A percentile compares a stretch with the other conserved stretches of the same genome.
Evolutionary conservation across 2,113 vertebrate species (phyloP).

Genomic region (Corydoras maculifer): DNA sequence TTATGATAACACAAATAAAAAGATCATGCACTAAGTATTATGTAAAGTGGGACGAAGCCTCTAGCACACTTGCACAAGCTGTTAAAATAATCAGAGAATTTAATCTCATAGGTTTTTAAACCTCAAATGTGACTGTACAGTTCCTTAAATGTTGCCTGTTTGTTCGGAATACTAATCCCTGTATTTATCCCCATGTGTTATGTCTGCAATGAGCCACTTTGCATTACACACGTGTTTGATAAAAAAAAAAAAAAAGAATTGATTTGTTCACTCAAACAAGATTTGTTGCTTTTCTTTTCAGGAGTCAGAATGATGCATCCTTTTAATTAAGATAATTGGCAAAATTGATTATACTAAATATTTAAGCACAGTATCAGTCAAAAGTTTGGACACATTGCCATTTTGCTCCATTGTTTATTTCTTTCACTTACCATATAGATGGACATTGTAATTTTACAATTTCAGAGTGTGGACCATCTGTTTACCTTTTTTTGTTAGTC

Average conservation of each 20-base stretch:
- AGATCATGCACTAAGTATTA: constrained; percentile 15
- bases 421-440: too few species aligned
- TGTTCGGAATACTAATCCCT: constrained; percentile 68
- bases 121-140: constrained; percentile 63
- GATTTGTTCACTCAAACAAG: too few species aligned
- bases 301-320: constrained; percentile 40
- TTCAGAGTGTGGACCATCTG: too few species aligned
- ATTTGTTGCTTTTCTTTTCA: constrained; percentile 68
- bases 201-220: constrained; percentile 83
- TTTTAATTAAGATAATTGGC: too few species aligned
- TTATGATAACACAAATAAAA: background rate
- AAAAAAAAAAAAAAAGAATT: constrained; percentile 62
- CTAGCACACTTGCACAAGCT: constrained; percentile 28
- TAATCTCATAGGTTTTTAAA: constrained; percentile 1
- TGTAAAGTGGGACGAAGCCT: constrained; percentile 2
- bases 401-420: too few species aligned
- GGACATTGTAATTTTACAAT: too few species aligned
- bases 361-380: too few species aligned
- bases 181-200: constrained; percentile 85
- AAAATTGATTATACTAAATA: too few species aligned
- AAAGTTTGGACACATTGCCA: too few species aligned
- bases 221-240: constrained; percentile 70
- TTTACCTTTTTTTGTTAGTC: too few species aligned
- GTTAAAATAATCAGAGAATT: background rate
- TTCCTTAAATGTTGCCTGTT: constrained; percentile 61